Base-by-base conservation (phyloP, 1,140 invertebrate species). In the Solenopsis fugax region DNA sequence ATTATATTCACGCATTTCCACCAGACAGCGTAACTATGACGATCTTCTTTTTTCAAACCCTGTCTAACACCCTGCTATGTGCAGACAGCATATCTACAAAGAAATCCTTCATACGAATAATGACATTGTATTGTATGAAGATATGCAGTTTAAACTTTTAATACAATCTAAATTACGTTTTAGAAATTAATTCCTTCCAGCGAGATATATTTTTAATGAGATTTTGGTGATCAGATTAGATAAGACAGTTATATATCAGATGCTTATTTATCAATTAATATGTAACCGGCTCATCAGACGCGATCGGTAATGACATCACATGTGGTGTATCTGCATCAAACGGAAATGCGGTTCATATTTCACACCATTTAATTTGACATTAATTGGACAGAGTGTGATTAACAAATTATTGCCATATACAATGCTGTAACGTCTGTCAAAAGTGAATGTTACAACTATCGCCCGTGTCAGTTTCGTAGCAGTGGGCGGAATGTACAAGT, bases 1-100 rank as follows among this genome's bases (percentile, higher is more conserved):
- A 90, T 93, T 92, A 91, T 88, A 91, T 87, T 92, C 87, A 88
- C 65, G 88, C 87, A 91, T 88, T 82, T 92, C 72, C 41, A 29
- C 10, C 67, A 86, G 80, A 37, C 76, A 54, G 29, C 24, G 85
- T 80, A 69, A 71, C 54, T 84, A 60, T 80, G 52, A 50, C 24
- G 54, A 48, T 58, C 60, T 18, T 81, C 48, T 72, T 86, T 87
- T 80, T 80, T 21, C 13, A 64, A 72, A 45, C 16, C 84, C n/a
- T 45, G 64, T 54, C 50, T 78, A 60, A 58, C 50, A 77, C 34
- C 18, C 54, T 67, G 12, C 64, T 21, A 18, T 62, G 5, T 37
- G 10, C 7, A 73, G 12, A 58, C 21, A 48, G 41, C 12, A 12
- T 29, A 75, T 41, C 21, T 62, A 24, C 2, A 24, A 12, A 58